phyloP scores from a whole-genome alignment of 2,113 vertebrate species.

The Dissostichus mawsoni region DNA sequence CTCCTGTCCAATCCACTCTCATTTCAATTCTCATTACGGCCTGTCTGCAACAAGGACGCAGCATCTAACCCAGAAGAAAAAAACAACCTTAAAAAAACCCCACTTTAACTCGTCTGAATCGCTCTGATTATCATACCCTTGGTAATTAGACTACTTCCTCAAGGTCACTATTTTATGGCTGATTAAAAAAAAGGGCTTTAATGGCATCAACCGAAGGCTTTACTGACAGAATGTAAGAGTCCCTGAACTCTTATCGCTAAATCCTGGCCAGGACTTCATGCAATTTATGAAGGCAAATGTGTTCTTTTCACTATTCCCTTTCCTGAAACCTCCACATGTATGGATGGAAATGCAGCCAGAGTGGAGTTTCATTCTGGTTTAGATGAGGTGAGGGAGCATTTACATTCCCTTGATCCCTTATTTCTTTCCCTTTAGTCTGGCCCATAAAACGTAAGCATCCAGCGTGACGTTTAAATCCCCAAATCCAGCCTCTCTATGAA shows the following conservation, averaged over 20 bases:
- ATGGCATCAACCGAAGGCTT: constrained; percentile 36
- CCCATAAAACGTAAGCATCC: constrained; percentile 58
- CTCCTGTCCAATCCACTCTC: constrained; percentile 66
- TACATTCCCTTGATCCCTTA: constrained; percentile 72
- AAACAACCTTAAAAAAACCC: not conserved
- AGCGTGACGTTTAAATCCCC: constrained; percentile 55
- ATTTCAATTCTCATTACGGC: constrained; percentile 67
- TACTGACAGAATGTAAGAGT: constrained; percentile 14
- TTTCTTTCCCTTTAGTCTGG: constrained; percentile 53
- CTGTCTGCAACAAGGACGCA: constrained; percentile 68
- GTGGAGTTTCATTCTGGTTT: constrained; percentile 70
- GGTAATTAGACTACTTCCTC: constrained; percentile 41
- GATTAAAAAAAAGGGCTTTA: constrained; percentile 29
- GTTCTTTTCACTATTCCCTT: constrained; percentile 55
- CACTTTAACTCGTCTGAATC: constrained; percentile 23
- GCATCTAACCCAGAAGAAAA: constrained; percentile 36
- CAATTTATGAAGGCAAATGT: constrained; percentile 65
- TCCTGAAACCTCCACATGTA: constrained; percentile 61
- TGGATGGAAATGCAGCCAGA: constrained; percentile 66
- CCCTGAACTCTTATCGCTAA: constrained; percentile 48
- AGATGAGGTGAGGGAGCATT: constrained; percentile 73
- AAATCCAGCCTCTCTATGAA: constrained; percentile 49
- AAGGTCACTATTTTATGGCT: constrained; percentile 44
- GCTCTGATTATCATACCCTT: constrained; percentile 44
- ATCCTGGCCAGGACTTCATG: constrained; percentile 64